A percentile compares a stretch with the other conserved stretches of the same genome.
Evolutionary conservation across 2,113 vertebrate species (phyloP).

Genomic region (Meleagris gallopavo): DNA sequence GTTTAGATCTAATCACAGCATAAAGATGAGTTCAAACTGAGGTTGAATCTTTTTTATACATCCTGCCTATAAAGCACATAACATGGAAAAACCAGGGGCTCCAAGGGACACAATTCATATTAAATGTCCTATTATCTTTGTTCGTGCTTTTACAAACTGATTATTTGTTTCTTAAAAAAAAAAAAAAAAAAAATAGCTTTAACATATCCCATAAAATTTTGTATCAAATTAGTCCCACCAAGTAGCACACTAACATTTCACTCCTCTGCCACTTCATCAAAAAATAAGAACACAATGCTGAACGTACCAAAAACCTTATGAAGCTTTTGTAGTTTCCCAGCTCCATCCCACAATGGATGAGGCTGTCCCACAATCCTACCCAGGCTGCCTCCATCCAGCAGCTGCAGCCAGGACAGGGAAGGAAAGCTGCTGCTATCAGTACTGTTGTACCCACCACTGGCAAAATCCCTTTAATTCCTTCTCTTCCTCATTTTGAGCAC

Average conservation of each 20-base stretch:
- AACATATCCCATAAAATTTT: not conserved
- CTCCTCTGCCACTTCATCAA: not conserved
- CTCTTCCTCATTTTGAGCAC: not conserved
- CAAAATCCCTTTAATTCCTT: not conserved
- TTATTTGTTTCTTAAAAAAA: not conserved
- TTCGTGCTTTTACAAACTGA: not conserved
- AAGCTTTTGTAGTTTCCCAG: not conserved
- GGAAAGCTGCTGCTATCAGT: not conserved
- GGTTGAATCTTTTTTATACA: slow-evolving; percentile 47
- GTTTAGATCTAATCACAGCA: slow-evolving; percentile 50
- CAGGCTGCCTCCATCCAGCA: not conserved
- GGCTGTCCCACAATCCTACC: not conserved
- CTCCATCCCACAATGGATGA: not conserved
- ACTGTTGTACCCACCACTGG: not conserved
- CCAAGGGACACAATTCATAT: not conserved
- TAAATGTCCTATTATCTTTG: not conserved
- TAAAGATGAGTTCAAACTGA: slow-evolving; percentile 61
- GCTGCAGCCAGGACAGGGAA: not conserved
- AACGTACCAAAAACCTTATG: not conserved
- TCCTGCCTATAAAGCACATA: slow-evolving; percentile 7
- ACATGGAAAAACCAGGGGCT: slow-evolving; percentile 7
- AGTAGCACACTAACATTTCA: not conserved
- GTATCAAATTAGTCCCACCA: not conserved
- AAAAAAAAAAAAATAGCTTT: not conserved
- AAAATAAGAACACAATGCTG: not conserved